A percentile compares a stretch with the other conserved stretches of the same genome.
Evolutionary conservation across 2,113 vertebrate genomes (phyloP).

Genomic region (Athene noctua): DNA sequence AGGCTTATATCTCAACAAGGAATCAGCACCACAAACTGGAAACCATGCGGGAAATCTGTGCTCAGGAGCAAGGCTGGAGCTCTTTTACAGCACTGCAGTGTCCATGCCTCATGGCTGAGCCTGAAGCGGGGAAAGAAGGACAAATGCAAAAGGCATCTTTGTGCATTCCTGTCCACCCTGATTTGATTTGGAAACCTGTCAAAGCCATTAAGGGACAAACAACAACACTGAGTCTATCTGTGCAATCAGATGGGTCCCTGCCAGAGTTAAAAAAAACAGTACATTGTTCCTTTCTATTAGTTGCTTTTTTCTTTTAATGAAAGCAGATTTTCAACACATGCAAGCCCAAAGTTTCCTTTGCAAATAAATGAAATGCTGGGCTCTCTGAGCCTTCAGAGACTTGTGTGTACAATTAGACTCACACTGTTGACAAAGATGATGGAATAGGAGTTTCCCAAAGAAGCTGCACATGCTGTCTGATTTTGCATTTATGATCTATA

Average conservation of each 20-base stretch:
- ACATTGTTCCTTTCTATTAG: background rate
- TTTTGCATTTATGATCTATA: background rate
- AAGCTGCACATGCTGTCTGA: background rate
- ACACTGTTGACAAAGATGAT: background rate
- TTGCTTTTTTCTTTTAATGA: background rate
- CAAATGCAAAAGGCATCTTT: background rate
- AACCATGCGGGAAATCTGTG: background rate
- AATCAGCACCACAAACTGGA: background rate
- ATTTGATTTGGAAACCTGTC: background rate
- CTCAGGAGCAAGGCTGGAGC: background rate
- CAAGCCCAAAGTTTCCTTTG: background rate
- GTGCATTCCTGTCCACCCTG: background rate
- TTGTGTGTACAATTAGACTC: background rate
- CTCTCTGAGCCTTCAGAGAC: background rate
- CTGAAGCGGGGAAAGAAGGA: background rate
- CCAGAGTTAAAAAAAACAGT: background rate
- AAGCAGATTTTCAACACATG: background rate
- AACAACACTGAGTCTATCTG: background rate
- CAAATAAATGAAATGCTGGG: background rate
- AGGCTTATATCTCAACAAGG: background rate
- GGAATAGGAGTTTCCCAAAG: background rate
- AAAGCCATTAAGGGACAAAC: background rate
- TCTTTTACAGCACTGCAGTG: background rate
- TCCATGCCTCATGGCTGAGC: background rate
- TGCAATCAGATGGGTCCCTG: background rate